These are phyloP conservation scores for Natator depressus DNA, from an alignment of 2,113 vertebrate species.

Conservation along the genomic window DNA sequence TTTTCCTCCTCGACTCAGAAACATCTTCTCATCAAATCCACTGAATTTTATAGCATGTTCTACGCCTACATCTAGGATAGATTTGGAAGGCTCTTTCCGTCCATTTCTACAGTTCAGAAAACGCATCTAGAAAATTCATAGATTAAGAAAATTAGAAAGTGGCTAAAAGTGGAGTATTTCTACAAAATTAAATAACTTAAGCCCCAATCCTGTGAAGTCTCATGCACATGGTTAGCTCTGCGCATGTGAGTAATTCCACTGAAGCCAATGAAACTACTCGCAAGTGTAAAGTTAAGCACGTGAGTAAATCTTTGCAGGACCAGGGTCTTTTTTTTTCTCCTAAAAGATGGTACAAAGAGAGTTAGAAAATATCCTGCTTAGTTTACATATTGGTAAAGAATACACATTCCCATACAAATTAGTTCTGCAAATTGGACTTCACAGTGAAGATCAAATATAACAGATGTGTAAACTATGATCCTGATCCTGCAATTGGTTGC, in stretches of 20 bases:
- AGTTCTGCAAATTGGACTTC: neutral
- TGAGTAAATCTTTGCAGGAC: neutral
- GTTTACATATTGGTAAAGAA: neutral
- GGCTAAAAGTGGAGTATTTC: neutral
- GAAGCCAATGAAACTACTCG: neutral
- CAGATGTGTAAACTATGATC: neutral
- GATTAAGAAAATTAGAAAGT: neutral
- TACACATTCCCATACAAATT: neutral
- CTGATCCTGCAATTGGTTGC: neutral
- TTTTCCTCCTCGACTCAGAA: conserved; percentile 91
- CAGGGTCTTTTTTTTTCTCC: neutral
- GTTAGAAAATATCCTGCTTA: neutral
- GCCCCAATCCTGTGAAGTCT: neutral
- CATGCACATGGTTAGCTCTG: neutral
- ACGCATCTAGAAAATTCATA: conserved; percentile 85
- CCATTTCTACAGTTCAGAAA: conserved; percentile 92
- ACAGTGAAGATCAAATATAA: neutral
- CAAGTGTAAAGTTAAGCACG: neutral
- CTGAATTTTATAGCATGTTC: conserved; percentile 90
- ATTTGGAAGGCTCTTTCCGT: conserved; percentile 93
- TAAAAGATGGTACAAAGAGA: neutral
- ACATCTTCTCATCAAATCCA: conserved; percentile 96
- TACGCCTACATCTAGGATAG: conserved; percentile 92
- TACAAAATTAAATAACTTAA: neutral
- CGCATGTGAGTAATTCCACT: neutral